Percentiles rank a stretch among this genome's conserved stretches.
phyloP scores from a whole-genome alignment of 2,797 vertebrate genomes.

The Tarsius wallacei region DNA sequence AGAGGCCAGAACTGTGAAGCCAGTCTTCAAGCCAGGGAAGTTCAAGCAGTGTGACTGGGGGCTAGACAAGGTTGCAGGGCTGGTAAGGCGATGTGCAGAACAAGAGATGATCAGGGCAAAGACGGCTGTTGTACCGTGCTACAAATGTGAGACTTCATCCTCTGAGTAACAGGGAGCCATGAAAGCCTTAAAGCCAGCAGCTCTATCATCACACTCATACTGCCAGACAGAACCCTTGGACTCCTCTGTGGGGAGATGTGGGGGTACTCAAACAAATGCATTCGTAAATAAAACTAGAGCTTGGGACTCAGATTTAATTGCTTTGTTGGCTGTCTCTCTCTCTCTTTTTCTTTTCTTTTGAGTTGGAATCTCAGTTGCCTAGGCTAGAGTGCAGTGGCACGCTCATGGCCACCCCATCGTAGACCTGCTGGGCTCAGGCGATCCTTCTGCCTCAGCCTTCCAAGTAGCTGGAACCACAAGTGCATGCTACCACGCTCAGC shows the following conservation, averaged over 20 bases:
- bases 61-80: not conserved
- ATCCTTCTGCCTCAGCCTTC: too few species aligned
- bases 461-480: too few species aligned
- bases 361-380: too few species aligned
- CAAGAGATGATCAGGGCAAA: not conserved
- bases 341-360: too few species aligned
- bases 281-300: not conserved
- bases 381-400: too few species aligned
- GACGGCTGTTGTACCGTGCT: not conserved
- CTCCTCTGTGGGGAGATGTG: not conserved
- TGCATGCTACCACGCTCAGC: too few species aligned
- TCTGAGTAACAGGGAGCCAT: not conserved
- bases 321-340: not conserved
- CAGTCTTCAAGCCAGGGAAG: not conserved
- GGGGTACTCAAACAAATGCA: not conserved
- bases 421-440: too few species aligned
- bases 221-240: not conserved
- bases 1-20: not conserved
- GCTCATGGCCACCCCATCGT: too few species aligned
- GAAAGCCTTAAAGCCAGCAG: not conserved
- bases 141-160: not conserved
- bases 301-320: not conserved
- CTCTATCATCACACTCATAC: not conserved
- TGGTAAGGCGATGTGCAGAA: not conserved
- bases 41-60: not conserved